phyloP scores from a whole-genome alignment of 2,888 invertebrate genomes.

The Elaeidobius kamerunicus region DNA sequence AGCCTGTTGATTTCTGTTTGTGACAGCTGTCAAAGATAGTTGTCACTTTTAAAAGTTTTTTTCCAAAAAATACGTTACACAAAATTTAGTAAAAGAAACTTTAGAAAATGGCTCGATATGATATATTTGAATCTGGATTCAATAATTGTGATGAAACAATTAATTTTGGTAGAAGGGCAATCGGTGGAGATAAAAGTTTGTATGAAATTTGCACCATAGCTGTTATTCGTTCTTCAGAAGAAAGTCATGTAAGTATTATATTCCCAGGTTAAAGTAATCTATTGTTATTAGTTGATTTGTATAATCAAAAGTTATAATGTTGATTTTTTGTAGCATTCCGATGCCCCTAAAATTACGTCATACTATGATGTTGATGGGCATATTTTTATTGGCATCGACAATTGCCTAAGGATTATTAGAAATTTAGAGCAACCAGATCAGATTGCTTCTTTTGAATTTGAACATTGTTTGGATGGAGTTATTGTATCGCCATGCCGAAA shows the following conservation, averaged over 20 bases:
- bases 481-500: slow-evolving; percentile 16
- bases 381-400: slow-evolving; percentile 23
- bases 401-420: slow-evolving; percentile 24
- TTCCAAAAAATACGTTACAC: no score
- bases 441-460: slow-evolving; percentile 16
- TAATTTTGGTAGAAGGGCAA: slow-evolving; percentile 52
- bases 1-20: no score
- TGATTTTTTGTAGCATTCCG: slow-evolving; percentile 2
- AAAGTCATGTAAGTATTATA: slow-evolving; percentile 22
- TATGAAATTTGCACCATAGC: slow-evolving; percentile 54
- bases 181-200: slow-evolving; percentile 48
- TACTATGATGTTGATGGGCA: slow-evolving; percentile 22
- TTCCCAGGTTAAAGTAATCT: no score
- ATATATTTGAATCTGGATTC: slow-evolving; percentile 49
- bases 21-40: no score
- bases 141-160: slow-evolving; percentile 53
- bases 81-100: no score
- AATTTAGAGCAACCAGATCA: slow-evolving; percentile 21
- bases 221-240: slow-evolving; percentile 34
- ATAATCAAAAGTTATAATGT: background rate
- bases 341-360: slow-evolving; percentile 8
- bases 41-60: no score
- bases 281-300: background rate
- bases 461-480: slow-evolving; percentile 15
- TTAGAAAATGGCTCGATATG: slow-evolving; percentile 32